Conservation (phyloP, 2,113 vertebrate species). For the Clarias batrachus region DNA sequence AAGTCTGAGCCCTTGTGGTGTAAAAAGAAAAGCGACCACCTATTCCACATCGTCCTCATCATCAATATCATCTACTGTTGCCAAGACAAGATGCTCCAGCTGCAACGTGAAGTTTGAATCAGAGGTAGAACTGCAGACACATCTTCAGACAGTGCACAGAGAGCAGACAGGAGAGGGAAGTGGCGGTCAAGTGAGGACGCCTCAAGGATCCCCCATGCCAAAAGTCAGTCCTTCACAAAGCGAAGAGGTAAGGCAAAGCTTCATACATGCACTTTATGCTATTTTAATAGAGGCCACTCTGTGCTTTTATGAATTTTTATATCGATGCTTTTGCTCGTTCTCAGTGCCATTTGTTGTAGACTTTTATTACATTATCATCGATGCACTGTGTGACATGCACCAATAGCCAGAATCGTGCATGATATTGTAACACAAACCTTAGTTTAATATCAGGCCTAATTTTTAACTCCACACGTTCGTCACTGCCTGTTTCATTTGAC, state of each 20-base stretch:
- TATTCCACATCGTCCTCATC: constrained; percentile 74
- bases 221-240: constrained; percentile 94
- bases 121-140: constrained; percentile 92
- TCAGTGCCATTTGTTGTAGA: not conserved
- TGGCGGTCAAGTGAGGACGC: constrained; percentile 86
- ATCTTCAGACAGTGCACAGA: constrained; percentile 89
- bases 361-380: not conserved
- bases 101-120: constrained; percentile 99
- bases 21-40: constrained; percentile 84
- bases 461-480: not conserved
- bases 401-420: not conserved
- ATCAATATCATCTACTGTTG: constrained; percentile 65
- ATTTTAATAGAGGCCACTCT: no score
- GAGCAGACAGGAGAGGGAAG: constrained; percentile 86
- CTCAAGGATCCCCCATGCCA: constrained; percentile 95
- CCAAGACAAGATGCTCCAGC: constrained; percentile 92
- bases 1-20: constrained; percentile 82
- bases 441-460: not conserved
- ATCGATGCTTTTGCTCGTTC: not conserved
- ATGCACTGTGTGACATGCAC: not conserved
- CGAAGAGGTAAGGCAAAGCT: constrained; percentile 84
- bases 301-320: not conserved
- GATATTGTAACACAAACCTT: not conserved
- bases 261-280: not conserved
- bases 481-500: not conserved